Percentiles rank a stretch among this genome's conserved stretches.
Conservation (phyloP, 2,113 vertebrate genomes). For the Tetrax tetrax region DNA sequence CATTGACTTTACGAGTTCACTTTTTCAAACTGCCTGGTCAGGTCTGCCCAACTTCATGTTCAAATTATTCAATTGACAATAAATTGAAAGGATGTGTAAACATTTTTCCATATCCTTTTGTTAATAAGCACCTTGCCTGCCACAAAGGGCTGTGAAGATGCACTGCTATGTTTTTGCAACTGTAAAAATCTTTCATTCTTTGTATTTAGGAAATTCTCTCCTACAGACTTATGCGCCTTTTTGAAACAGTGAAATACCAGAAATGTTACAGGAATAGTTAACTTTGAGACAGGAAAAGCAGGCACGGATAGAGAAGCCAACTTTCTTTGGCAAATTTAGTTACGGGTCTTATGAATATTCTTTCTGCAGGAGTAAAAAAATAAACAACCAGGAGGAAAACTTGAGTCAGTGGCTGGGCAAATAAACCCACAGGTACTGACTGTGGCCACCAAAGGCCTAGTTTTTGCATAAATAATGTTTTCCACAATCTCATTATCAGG, state of each 20-base stretch:
- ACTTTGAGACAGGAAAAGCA: not conserved
- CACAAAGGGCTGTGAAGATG: not conserved
- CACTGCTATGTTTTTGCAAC: not conserved
- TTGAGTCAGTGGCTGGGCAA: slow-evolving; percentile 5
- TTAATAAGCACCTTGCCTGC: not conserved
- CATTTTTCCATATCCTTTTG: not conserved
- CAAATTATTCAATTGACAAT: not conserved
- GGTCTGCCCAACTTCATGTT: not conserved
- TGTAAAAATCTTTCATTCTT: not conserved
- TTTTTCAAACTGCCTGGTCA: not conserved
- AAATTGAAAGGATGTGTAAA: not conserved
- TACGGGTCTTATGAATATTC: slow-evolving; percentile 45
- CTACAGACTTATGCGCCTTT: not conserved
- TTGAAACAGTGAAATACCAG: not conserved
- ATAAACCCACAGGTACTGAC: slow-evolving; percentile 11
- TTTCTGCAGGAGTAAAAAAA: slow-evolving; percentile 51
- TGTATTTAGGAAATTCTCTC: not conserved
- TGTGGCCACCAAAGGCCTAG: not conserved
- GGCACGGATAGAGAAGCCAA: slow-evolving; percentile 19
- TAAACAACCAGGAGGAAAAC: slow-evolving; percentile 29
- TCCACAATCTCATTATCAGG: slow-evolving; percentile 13
- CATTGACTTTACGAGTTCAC: not conserved
- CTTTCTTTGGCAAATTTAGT: slow-evolving; percentile 36
- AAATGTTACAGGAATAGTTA: not conserved
- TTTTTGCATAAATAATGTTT: slow-evolving; percentile 32